phyloP scores from a whole-genome alignment of 2,113 vertebrate species.

The Actenoides lindsayi region DNA sequence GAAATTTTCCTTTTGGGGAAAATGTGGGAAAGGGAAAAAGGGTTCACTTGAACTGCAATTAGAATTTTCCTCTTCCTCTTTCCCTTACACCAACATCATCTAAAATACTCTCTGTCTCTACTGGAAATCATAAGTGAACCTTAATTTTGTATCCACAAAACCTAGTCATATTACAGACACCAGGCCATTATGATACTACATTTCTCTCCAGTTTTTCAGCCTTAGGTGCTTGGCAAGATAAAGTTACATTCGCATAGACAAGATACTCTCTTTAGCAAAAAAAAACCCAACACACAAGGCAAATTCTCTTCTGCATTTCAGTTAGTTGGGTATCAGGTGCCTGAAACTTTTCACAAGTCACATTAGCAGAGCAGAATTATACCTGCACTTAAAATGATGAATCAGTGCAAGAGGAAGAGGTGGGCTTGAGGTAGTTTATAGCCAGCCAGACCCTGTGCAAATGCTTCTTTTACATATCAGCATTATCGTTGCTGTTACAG shows the following conservation, averaged over 20 bases:
- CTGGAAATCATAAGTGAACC: neutral
- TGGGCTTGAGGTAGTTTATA: neutral
- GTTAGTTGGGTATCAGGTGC: neutral
- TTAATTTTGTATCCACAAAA: neutral
- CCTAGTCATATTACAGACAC: neutral
- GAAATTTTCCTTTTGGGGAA: neutral
- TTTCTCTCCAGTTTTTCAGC: neutral
- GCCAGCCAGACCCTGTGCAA: neutral
- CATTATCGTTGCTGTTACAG: neutral
- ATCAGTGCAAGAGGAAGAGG: neutral
- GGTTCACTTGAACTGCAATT: neutral
- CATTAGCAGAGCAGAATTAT: neutral
- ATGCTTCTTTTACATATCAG: neutral
- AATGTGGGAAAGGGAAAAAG: neutral
- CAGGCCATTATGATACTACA: neutral
- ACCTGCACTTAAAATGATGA: neutral
- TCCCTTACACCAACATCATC: neutral
- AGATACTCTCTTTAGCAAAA: neutral
- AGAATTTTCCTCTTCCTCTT: neutral
- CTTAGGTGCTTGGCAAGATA: neutral
- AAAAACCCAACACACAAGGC: neutral
- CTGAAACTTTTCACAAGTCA: neutral
- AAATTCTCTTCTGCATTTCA: neutral
- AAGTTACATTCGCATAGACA: neutral
- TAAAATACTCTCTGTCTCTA: neutral